phyloP scores from a whole-genome alignment of 2,888 invertebrate genomes.

The Pachycephus smyrnensis region DNA sequence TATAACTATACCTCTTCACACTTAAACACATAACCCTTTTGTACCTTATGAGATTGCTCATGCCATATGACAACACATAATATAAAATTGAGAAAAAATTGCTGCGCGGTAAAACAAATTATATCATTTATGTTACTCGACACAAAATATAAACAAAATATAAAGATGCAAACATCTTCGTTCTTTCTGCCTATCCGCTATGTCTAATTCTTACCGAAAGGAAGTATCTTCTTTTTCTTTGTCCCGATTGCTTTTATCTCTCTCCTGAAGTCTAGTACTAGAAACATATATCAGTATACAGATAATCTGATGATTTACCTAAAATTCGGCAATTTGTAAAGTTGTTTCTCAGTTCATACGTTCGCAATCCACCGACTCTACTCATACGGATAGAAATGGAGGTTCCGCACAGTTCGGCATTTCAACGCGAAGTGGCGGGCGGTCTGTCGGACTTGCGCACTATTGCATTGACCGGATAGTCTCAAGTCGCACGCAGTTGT shows the following conservation, averaged over 20 bases:
- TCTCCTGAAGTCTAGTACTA: neutral
- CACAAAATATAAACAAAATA: neutral
- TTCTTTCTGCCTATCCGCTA: neutral
- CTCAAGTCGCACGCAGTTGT: slow-evolving; percentile 1
- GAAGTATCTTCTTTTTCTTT: neutral
- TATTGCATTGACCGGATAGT: neutral
- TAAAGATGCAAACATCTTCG: too few relatives aligned
- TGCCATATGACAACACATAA: neutral
- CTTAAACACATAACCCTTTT: neutral
- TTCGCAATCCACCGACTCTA: neutral
- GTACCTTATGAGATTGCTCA: neutral
- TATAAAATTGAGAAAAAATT: neutral
- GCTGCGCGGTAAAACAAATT: neutral
- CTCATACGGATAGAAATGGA: neutral
- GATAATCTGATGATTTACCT: neutral
- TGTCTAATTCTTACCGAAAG: neutral
- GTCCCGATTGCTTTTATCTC: neutral
- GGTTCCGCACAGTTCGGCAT: neutral
- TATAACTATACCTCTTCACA: neutral
- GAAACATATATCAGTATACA: neutral
- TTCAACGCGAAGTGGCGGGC: neutral
- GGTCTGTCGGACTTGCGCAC: neutral
- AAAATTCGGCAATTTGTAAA: neutral
- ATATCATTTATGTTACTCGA: neutral
- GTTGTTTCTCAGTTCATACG: neutral